Percentiles rank a stretch among this genome's conserved stretches.
Evolutionary conservation across 2,888 invertebrate genomes (phyloP).

Genomic region (Cartodere bifasciata): DNA sequence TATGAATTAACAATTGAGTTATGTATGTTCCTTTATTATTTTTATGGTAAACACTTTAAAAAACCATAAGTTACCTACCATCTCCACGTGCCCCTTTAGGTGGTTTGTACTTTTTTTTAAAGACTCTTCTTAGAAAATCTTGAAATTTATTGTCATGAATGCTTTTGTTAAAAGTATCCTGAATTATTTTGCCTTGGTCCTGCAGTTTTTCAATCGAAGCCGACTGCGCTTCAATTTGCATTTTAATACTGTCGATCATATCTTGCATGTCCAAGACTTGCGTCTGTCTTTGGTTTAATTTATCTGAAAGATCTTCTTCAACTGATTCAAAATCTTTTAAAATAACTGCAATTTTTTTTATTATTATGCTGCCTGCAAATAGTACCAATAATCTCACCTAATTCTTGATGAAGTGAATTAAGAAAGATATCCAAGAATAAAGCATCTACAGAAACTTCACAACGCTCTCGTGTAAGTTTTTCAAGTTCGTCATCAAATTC

Average conservation of each 20-base stretch:
- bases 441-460: slow-evolving; percentile 44
- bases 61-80: slow-evolving; percentile 26
- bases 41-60: too few relatives aligned
- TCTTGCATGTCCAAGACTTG: slow-evolving; percentile 41
- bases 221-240: slow-evolving; percentile 40
- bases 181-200: slow-evolving; percentile 38
- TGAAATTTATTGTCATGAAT: slow-evolving; percentile 62
- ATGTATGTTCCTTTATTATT: slow-evolving; percentile 9
- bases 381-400: too few relatives aligned
- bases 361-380: too few relatives aligned
- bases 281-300: slow-evolving; percentile 23
- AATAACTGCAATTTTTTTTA: too few relatives aligned
- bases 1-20: slow-evolving; percentile 3
- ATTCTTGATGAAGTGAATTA: slow-evolving; percentile 58
- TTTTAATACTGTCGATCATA: slow-evolving; percentile 37
- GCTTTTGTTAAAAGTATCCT: slow-evolving; percentile 41
- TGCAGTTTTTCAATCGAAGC: slow-evolving; percentile 34
- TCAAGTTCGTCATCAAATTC: slow-evolving; percentile 53
- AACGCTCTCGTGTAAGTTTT: slow-evolving; percentile 42
- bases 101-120: slow-evolving; percentile 68
- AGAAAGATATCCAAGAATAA: slow-evolving; percentile 50
- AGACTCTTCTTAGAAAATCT: slow-evolving; percentile 67
- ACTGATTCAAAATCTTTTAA: slow-evolving; percentile 59
- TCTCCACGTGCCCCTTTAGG: slow-evolving; percentile 45
- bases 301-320: slow-evolving; percentile 48